These are phyloP conservation scores for Acanthosepion lycidas DNA, from an alignment of 2,888 invertebrate species.

Conservation along the genomic window DNA sequence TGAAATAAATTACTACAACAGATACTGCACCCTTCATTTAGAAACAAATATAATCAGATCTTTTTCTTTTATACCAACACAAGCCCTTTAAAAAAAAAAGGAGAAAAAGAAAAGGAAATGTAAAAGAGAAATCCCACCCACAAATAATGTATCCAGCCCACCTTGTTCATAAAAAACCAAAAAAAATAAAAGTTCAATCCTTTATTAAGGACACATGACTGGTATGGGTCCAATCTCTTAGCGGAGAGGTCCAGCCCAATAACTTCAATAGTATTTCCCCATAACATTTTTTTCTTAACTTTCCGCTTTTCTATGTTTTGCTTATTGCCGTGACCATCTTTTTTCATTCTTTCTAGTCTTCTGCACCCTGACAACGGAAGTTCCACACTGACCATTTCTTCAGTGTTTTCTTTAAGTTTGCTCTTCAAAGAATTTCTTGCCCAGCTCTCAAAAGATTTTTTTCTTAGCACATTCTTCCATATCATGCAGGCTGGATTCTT, in stretches of 20 bases:
- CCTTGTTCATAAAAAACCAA: not conserved
- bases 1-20: no score
- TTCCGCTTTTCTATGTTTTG: not conserved
- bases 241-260: not conserved
- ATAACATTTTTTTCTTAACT: not conserved
- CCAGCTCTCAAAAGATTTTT: not conserved
- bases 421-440: not conserved
- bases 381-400: slow-evolving; percentile 20
- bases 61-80: not conserved
- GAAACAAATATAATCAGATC: not conserved
- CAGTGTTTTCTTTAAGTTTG: not conserved
- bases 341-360: not conserved
- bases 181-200: not conserved
- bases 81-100: not conserved
- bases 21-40: no score
- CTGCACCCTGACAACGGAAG: not conserved
- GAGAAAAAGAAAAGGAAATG: not conserved
- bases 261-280: not conserved
- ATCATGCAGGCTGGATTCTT: not conserved
- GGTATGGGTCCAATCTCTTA: slow-evolving; percentile 15
- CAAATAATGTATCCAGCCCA: slow-evolving; percentile 18
- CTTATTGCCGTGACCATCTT: not conserved
- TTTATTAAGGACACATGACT: not conserved
- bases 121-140: not conserved
- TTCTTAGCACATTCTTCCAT: not conserved